These are phyloP conservation scores for Gobio gobio DNA, from an alignment of 2,113 vertebrate species.

Conservation along the genomic window DNA sequence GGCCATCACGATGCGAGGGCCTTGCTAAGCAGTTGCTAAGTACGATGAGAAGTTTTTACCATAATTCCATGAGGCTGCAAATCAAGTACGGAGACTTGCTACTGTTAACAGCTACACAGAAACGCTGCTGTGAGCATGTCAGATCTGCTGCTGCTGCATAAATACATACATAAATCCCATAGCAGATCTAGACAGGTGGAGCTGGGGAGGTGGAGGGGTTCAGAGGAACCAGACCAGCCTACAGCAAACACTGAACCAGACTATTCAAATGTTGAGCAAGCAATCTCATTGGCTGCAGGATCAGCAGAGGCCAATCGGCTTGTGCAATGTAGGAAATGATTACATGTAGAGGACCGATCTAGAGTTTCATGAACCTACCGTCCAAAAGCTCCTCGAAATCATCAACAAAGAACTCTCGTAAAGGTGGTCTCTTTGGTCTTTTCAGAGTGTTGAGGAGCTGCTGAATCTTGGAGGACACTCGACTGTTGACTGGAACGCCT, in stretches of 20 bases:
- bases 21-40: too few relatives aligned
- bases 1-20: background rate
- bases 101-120: too few relatives aligned
- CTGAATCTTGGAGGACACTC: constrained; percentile 97
- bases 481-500: constrained; percentile 95
- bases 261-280: background rate
- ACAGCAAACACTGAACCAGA: background rate
- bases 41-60: too few relatives aligned
- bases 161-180: too few relatives aligned
- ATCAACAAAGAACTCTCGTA: constrained; percentile 95
- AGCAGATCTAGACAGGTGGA: background rate
- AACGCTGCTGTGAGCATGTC: too few relatives aligned
- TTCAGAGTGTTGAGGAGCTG: constrained; percentile 96
- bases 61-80: too few relatives aligned
- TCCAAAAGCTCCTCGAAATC: constrained; percentile 94
- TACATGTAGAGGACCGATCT: too few relatives aligned
- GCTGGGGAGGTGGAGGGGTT: background rate
- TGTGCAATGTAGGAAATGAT: background rate
- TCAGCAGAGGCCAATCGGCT: background rate
- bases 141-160: too few relatives aligned
- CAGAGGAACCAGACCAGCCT: background rate
- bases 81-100: too few relatives aligned
- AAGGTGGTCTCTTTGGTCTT: constrained; percentile 91
- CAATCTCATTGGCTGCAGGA: background rate
- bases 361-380: constrained; percentile 75